phyloP scores from a whole-genome alignment of 2,113 vertebrate genomes.

The Anguilla japonica region DNA sequence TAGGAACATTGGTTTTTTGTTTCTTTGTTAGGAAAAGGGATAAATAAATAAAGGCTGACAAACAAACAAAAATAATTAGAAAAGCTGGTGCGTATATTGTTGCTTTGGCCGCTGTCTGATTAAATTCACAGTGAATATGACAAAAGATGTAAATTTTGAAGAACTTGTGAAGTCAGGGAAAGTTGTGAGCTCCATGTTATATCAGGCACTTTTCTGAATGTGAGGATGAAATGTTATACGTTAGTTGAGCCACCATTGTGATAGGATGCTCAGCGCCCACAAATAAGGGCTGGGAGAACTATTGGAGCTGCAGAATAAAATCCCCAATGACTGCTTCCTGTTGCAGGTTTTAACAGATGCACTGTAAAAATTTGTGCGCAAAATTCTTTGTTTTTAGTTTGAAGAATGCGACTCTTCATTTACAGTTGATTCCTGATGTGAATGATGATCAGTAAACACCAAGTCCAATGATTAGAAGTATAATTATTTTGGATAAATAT shows the following conservation, averaged over 20 bases:
- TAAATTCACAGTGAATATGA: background rate
- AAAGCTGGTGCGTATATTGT: background rate
- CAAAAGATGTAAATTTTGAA: conserved; percentile 15
- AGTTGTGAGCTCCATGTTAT: conserved; percentile 7
- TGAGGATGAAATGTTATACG: conserved; percentile 4
- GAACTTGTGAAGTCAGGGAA: background rate
- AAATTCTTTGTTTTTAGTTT: background rate
- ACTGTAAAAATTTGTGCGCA: too few relatives aligned
- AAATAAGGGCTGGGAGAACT: background rate
- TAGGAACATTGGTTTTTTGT: conserved; percentile 16
- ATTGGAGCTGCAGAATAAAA: background rate
- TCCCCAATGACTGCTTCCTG: background rate
- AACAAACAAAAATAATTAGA: background rate
- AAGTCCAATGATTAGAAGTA: too few relatives aligned
- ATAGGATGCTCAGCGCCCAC: background rate
- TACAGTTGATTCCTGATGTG: background rate
- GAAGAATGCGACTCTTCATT: background rate
- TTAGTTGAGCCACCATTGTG: background rate
- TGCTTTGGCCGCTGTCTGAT: background rate
- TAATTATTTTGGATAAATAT: too few relatives aligned
- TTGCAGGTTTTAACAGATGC: too few relatives aligned
- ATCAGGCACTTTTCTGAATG: background rate
- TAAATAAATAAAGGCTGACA: conserved; percentile 3
- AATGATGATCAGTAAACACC: background rate
- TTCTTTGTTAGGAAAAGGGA: conserved; percentile 43